These are phyloP conservation scores for Sebastiscus tertius DNA, from an alignment of 2,797 vertebrate genomes.

Conservation along the genomic window DNA sequence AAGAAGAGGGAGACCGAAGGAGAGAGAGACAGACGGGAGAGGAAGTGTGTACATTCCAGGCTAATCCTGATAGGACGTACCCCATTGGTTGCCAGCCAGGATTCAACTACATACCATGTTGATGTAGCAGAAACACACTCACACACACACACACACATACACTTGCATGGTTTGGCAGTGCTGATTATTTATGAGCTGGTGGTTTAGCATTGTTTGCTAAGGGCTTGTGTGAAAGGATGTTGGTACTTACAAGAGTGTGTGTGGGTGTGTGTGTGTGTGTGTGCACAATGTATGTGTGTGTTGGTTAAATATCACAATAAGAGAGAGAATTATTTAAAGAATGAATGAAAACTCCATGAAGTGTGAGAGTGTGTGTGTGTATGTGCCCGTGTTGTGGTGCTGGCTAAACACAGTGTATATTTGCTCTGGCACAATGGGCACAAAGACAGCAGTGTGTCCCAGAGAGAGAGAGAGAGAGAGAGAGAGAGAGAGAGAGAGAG, in stretches of 20 bases:
- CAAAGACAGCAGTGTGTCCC: slow-evolving; percentile 74
- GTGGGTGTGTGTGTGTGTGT: slow-evolving; percentile 8
- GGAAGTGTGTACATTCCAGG: slow-evolving; percentile 74
- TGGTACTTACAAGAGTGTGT: slow-evolving; percentile 25
- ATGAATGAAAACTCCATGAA: slow-evolving; percentile 10
- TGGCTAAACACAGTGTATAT: slow-evolving; percentile 68
- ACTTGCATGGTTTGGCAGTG: slow-evolving; percentile 19
- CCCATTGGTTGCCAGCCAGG: slow-evolving; percentile 43
- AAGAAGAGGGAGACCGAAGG: background rate
- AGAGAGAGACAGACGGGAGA: slow-evolving; percentile 17
- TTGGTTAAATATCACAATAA: slow-evolving; percentile 36
- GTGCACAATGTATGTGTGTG: slow-evolving; percentile 10
- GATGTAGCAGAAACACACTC: slow-evolving; percentile 38
- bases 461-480: slow-evolving; percentile 29
- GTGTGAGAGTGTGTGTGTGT: slow-evolving; percentile 18
- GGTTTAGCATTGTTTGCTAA: slow-evolving; percentile 67
- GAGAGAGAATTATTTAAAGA: slow-evolving; percentile 45
- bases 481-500: too few species aligned
- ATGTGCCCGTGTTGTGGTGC: slow-evolving; percentile 28
- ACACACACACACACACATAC: slow-evolving; percentile 2
- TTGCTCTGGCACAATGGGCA: slow-evolving; percentile 71
- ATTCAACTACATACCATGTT: slow-evolving; percentile 42
- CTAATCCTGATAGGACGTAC: slow-evolving; percentile 72
- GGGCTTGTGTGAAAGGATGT: slow-evolving; percentile 66
- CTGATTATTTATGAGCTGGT: slow-evolving; percentile 65